phyloP scores from a whole-genome alignment of 2,113 vertebrate species.

The Cynoglossus semilaevis region DNA sequence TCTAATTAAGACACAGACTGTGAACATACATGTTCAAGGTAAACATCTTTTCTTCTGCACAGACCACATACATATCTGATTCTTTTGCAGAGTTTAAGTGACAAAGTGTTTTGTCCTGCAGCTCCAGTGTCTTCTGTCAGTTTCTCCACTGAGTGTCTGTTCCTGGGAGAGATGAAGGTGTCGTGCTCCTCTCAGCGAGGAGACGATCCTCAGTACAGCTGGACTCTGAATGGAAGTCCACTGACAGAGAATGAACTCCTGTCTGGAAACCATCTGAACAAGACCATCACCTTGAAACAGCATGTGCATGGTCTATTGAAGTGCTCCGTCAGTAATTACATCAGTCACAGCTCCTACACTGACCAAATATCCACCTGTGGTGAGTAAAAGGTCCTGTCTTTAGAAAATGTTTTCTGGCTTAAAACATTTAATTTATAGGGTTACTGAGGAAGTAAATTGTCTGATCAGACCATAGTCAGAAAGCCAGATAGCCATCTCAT shows the following conservation, averaged over 20 bases:
- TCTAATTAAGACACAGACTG: fast-evolving
- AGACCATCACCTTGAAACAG: conserved; percentile 49
- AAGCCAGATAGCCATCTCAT: no score
- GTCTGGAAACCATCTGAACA: conserved; percentile 7
- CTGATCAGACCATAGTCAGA: no score
- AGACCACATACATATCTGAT: background rate
- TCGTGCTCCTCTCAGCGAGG: conserved; percentile 47
- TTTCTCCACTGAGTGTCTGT: conserved; percentile 42
- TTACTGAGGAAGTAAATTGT: no score
- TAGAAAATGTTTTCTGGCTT: no score
- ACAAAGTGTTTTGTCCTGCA: conserved; percentile 24
- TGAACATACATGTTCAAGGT: conserved; percentile 46
- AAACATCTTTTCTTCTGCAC: background rate
- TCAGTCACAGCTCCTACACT: conserved; percentile 14
- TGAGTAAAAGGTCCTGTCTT: conserved; percentile 43
- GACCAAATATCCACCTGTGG: conserved; percentile 14
- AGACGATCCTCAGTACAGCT: conserved; percentile 51
- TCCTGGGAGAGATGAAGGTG: conserved; percentile 37
- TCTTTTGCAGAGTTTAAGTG: background rate
- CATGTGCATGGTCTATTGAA: conserved; percentile 37
- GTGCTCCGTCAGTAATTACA: conserved; percentile 46
- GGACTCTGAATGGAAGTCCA: conserved; percentile 51
- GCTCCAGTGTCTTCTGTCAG: conserved; percentile 43
- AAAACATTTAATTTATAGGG: no score
- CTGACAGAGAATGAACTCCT: conserved; percentile 25